Evolutionary conservation across 2,797 vertebrate species (phyloP).

Genomic region (Diplodus sargus): DNA sequence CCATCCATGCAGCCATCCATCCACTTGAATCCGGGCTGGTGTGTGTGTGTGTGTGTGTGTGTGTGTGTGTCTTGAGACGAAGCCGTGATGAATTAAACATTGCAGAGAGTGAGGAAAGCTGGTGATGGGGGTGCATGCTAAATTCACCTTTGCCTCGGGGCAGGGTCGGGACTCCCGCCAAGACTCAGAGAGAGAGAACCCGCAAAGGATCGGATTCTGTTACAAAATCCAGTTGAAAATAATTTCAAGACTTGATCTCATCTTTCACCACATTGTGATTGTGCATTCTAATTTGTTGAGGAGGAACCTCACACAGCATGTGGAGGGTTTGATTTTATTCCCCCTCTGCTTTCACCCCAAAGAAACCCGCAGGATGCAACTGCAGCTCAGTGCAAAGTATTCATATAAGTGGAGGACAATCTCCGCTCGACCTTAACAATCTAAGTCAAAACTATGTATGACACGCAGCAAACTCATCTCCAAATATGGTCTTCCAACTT

Average conservation of each 20-base stretch:
- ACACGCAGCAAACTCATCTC: conserved; percentile 10
- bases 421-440: neutral
- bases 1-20: conserved; percentile 3
- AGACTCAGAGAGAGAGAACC: conserved; percentile 56
- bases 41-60: conserved; percentile 24
- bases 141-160: conserved; percentile 75
- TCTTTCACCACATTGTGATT: conserved; percentile 79
- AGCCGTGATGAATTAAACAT: conserved; percentile 79
- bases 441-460: neutral
- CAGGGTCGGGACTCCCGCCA: conserved; percentile 69
- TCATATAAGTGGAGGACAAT: conserved; percentile 12
- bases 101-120: conserved; percentile 61
- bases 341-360: neutral
- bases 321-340: conserved; percentile 41
- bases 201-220: conserved; percentile 76
- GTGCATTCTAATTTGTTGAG: conserved; percentile 79
- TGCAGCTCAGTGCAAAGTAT: conserved; percentile 13
- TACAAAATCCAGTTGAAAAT: conserved; percentile 80
- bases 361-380: conserved; percentile 21
- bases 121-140: conserved; percentile 65
- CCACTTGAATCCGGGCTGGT: conserved; percentile 27
- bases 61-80: conserved; percentile 45
- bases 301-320: conserved; percentile 50
- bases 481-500: neutral
- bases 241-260: conserved; percentile 72